phyloP scores from a whole-genome alignment of 2,113 vertebrate species.

The Calidris pugnax region DNA sequence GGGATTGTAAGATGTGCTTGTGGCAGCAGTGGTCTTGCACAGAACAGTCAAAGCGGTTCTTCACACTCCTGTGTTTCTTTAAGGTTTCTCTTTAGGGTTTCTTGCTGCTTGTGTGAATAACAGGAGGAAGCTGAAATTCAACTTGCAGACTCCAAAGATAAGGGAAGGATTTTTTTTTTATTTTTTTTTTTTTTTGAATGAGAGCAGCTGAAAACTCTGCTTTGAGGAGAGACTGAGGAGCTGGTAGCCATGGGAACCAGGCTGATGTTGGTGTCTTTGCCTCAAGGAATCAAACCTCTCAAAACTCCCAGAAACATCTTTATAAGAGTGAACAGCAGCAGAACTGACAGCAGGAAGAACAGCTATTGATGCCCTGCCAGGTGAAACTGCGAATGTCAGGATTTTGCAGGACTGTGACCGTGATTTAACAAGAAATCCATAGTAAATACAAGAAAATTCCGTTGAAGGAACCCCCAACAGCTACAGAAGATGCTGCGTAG shows the following conservation, averaged over 20 bases:
- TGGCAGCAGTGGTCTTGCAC: background rate
- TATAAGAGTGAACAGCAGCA: background rate
- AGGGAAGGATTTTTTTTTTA: background rate
- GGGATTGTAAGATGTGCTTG: background rate
- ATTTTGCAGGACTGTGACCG: background rate
- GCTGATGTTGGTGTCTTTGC: conserved; percentile 12
- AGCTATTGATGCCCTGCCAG: background rate
- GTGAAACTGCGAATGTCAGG: background rate
- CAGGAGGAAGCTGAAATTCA: background rate
- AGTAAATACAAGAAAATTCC: background rate
- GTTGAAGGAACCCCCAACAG: background rate
- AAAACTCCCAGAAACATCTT: conserved; percentile 19
- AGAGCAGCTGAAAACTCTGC: conserved; percentile 6
- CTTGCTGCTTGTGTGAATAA: background rate
- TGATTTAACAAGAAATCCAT: background rate
- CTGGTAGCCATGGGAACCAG: conserved; percentile 55
- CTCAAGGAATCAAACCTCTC: conserved; percentile 17
- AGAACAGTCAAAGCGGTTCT: background rate
- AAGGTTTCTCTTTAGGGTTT: background rate
- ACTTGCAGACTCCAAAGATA: background rate
- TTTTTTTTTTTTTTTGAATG: background rate
- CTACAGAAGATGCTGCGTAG: background rate
- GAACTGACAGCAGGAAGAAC: background rate
- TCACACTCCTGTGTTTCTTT: background rate
- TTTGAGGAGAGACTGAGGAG: background rate